Conservation (phyloP, 35 echinoderm and acorn worm species). For the Patiria miniata region DNA sequence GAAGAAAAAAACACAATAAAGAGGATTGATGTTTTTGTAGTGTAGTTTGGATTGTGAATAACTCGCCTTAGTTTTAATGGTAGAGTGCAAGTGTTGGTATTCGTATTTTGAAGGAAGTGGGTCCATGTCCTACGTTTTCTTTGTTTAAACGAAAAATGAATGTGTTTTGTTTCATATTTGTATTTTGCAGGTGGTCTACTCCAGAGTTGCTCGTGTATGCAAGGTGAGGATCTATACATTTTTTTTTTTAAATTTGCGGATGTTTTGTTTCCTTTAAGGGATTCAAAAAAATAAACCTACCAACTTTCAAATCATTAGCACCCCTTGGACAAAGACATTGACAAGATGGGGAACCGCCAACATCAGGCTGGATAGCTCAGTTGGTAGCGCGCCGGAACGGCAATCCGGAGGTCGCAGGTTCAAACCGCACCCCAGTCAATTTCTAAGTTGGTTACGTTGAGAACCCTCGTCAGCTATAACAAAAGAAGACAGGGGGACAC, state of each 20-base stretch:
- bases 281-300: background rate
- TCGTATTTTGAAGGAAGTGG: no score
- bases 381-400: no score
- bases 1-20: no score
- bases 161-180: background rate
- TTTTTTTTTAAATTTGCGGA: background rate
- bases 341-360: no score
- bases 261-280: background rate
- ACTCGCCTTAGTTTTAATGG: no score
- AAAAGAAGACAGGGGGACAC: background rate
- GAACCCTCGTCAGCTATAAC: background rate
- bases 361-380: no score
- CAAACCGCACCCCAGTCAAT: background rate
- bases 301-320: background rate
- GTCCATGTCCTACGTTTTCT: background rate
- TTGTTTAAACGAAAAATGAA: background rate
- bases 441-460: background rate
- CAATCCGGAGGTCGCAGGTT: no score
- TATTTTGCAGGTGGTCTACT: constrained; percentile 61
- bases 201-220: constrained; percentile 73
- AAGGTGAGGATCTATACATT: constrained; percentile 64
- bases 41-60: no score
- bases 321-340: no score
- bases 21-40: no score
- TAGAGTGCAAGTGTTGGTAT: no score